Base-by-base conservation (phyloP, 2,113 vertebrate species). In the Pyrgilauda ruficollis region DNA sequence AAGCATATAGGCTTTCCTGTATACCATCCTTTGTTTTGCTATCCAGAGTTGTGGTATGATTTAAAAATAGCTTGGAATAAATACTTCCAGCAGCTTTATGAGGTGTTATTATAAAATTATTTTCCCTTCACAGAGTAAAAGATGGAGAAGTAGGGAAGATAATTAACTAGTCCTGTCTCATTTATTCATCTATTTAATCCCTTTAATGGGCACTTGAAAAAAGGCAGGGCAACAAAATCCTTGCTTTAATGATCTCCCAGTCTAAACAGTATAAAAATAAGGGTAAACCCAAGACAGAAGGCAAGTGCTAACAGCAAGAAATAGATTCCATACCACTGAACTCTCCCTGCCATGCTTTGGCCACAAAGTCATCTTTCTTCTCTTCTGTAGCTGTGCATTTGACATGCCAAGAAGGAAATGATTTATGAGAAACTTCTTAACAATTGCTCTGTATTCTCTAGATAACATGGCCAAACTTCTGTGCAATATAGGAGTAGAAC, bases 361-460 rank as follows among this genome's bases (percentile, higher is more conserved):
- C 26, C 77, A 96, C 81, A 91, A 93, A 87, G 56, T 95, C 46
- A 62, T 92, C 55, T 83, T 95, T 95, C 82, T 94, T 96, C 49
- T 84, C 31, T 67, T 93, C 47, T 67, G 4, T 76, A 74, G 64
- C 81, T 93, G 31, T 66, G 31, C 43, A 52, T 78, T 84, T 86
- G 67, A 17, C 58, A 68, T 90, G 22, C 13, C 37, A 91, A 78
- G 74, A 76, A 67, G 86, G 78, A 94, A 94, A 35, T 47, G 4
- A 93, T 78, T 90, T 80, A 50, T 76, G 27, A 87, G 73, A 86
- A 84, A 64, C 31, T 75, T 87, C 24, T 15, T 82, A 86, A 84
- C 64, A 95, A 52, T 87, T 44, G 26, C 30, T 84, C 64, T 87
- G 43, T 84, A 69, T 91, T 89, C 81, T 82, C n/a, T 87, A 44